These are phyloP conservation scores for Thalassarche chlororhynchos DNA, from an alignment of 2,113 vertebrate species.

Conservation along the genomic window DNA sequence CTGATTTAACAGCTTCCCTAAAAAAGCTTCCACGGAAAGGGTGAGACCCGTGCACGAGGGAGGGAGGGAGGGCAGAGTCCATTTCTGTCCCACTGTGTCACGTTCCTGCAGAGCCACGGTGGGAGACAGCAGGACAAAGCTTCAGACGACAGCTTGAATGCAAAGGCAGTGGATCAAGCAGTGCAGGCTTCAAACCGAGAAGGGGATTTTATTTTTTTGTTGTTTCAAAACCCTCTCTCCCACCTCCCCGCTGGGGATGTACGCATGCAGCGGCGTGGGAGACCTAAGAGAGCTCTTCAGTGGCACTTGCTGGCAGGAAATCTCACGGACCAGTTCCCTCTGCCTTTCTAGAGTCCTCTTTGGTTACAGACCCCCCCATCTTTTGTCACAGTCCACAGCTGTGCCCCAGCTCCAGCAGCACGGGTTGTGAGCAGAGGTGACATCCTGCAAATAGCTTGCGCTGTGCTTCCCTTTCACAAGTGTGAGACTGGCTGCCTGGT, in stretches of 20 bases:
- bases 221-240: not conserved
- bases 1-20: not conserved
- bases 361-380: not conserved
- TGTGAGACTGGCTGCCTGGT: accelerated
- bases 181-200: not conserved
- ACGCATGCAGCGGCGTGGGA: accelerated
- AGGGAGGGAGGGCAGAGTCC: not conserved
- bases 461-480: not conserved
- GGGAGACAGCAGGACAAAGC: not conserved
- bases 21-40: not conserved
- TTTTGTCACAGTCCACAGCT: not conserved
- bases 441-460: not conserved
- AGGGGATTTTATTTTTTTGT: not conserved
- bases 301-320: not conserved
- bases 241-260: not conserved
- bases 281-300: not conserved
- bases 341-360: not conserved
- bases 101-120: not conserved
- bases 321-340: not conserved
- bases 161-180: not conserved
- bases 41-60: accelerated
- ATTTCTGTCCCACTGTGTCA: not conserved
- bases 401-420: not conserved
- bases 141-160: not conserved
- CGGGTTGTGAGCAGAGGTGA: not conserved